phyloP scores from a whole-genome alignment of 2,797 vertebrate species.

The Ambastaia sidthimunki region DNA sequence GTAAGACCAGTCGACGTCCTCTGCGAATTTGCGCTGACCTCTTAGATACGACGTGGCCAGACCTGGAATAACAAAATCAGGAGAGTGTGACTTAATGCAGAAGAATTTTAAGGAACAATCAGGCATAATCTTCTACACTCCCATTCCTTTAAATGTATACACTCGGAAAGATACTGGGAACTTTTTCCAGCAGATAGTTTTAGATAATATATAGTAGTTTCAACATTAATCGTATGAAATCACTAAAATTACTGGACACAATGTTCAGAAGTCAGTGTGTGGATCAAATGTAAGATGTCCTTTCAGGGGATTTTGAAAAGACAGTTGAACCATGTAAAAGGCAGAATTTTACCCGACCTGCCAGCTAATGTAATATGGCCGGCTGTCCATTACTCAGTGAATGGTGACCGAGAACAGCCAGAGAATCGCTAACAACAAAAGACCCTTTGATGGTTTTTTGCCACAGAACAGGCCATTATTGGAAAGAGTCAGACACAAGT shows the following conservation, averaged over 20 bases:
- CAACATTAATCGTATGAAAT: too few species aligned
- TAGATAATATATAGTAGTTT: too few species aligned
- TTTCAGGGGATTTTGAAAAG: conserved; percentile 8
- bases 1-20: conserved; percentile 94
- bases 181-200: too few species aligned
- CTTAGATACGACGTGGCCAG: conserved; percentile 66
- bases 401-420: conserved; percentile 19
- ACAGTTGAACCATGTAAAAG: conserved; percentile 26
- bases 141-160: too few species aligned
- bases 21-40: conserved; percentile 81
- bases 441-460: conserved; percentile 22
- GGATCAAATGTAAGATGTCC: conserved; percentile 23
- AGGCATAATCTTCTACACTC: neutral
- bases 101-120: neutral
- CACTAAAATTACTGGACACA: neutral
- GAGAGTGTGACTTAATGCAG: conserved; percentile 11
- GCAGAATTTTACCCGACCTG: conserved; percentile 18
- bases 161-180: too few species aligned
- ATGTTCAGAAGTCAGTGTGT: neutral
- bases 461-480: conserved; percentile 39
- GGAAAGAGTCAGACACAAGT: conserved; percentile 30
- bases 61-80: conserved; percentile 57
- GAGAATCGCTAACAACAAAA: conserved; percentile 22
- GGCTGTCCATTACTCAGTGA: conserved; percentile 18
- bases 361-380: neutral